Percentiles rank a stretch among this genome's conserved stretches.
Evolutionary conservation across 2,797 vertebrate genomes (phyloP).

Genomic region (Diceros bicornis): DNA sequence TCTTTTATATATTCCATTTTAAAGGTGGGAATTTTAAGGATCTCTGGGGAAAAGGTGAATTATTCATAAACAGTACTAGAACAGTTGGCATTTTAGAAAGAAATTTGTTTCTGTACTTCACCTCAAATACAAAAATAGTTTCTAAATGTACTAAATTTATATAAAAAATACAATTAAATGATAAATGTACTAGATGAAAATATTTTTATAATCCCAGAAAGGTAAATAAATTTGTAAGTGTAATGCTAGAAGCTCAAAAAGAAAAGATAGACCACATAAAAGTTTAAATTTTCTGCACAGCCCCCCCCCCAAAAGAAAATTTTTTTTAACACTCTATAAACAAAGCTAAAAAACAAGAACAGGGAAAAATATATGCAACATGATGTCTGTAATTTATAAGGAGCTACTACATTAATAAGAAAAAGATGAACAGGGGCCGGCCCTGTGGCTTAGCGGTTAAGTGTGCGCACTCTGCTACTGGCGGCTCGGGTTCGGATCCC

Average conservation of each 20-base stretch:
- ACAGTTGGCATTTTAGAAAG: not conserved
- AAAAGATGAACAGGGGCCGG: not conserved
- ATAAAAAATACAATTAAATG: slow-evolving; percentile 48
- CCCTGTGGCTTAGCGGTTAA: too few species aligned
- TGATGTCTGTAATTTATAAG: slow-evolving; percentile 34
- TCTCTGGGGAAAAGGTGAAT: not conserved
- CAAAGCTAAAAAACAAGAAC: slow-evolving; percentile 40
- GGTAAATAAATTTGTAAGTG: slow-evolving; percentile 43
- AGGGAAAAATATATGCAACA: slow-evolving; percentile 1
- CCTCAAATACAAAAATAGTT: slow-evolving; percentile 60
- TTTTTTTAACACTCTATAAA: not conserved
- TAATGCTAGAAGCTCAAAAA: slow-evolving; percentile 51
- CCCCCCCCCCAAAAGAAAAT: not conserved
- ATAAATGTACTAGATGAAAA: slow-evolving; percentile 30
- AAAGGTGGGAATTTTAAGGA: not conserved
- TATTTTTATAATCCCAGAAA: slow-evolving; percentile 24
- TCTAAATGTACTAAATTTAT: slow-evolving; percentile 43
- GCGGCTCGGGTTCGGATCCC: too few species aligned
- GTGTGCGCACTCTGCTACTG: too few species aligned
- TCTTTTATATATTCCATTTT: not conserved
- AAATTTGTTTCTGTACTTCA: slow-evolving; percentile 15
- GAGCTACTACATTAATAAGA: slow-evolving; percentile 35
- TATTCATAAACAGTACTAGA: not conserved
- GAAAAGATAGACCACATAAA: not conserved
- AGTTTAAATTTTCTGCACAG: slow-evolving; percentile 18